A percentile compares a stretch with the other conserved stretches of the same genome.
Conservation (phyloP, 2,888 invertebrate species). For the Halictus ligatus region DNA sequence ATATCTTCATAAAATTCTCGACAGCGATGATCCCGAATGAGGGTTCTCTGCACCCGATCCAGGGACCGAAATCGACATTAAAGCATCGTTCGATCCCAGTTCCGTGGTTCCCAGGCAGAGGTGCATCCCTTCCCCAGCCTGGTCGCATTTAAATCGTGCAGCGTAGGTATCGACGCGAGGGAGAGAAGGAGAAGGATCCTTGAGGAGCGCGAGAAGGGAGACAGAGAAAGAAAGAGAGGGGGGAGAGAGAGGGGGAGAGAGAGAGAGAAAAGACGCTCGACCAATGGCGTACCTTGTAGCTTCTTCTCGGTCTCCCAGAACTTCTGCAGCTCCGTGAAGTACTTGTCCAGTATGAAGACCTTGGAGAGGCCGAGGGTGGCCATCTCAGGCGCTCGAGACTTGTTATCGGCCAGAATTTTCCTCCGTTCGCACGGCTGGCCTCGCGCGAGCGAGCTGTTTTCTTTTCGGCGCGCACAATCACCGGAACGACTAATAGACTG, state of each 20-base stretch:
- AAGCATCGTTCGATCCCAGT: not conserved
- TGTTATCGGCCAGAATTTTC: conserved; percentile 72
- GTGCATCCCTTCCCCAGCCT: not conserved
- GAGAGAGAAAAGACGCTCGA: conserved; percentile 1
- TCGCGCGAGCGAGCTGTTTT: not conserved
- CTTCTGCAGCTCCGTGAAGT: conserved; percentile 98
- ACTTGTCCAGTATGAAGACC: conserved; percentile 98
- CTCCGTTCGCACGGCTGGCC: conserved; percentile 42
- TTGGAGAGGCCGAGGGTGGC: conserved; percentile 98
- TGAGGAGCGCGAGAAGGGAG: not conserved
- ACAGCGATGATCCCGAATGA: not conserved
- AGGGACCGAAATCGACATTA: not conserved
- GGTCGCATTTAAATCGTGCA: conserved; percentile 43
- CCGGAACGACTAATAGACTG: not conserved
- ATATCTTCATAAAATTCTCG: not conserved
- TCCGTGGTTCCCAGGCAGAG: not conserved
- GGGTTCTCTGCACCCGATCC: not conserved
- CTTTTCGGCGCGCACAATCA: not conserved
- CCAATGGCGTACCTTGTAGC: conserved; percentile 91
- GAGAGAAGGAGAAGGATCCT: not conserved
- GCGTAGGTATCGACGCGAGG: conserved; percentile 25
- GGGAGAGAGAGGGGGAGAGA: not conserved
- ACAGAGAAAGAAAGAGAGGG: not conserved
- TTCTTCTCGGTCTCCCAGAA: conserved; percentile 99
- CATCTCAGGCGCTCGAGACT: conserved; percentile 86